These are phyloP conservation scores for Chydorus sphaericus DNA, from an alignment of 2,888 invertebrate species.

Conservation along the genomic window DNA sequence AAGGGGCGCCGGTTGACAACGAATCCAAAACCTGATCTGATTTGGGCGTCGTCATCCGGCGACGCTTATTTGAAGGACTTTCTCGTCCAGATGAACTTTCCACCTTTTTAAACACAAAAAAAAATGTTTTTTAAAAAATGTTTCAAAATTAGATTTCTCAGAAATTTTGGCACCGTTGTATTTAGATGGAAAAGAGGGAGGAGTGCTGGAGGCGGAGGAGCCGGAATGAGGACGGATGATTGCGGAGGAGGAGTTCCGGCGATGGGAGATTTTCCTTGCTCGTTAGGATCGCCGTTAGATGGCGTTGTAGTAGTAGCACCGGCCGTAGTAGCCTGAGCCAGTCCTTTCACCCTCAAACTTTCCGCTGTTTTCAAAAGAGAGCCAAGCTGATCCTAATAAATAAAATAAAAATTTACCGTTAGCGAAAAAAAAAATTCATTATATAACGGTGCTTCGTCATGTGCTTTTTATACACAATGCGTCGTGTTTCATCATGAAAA, in stretches of 20 bases:
- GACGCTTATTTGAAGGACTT: not conserved
- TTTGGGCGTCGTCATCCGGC: not conserved
- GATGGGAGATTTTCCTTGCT: no score
- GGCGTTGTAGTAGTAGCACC: conserved; percentile 18
- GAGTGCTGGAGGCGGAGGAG: conserved; percentile 17
- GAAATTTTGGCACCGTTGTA: no score
- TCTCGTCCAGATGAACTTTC: not conserved
- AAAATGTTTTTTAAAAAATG: no score
- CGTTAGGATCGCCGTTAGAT: no score
- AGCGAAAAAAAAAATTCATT: not conserved
- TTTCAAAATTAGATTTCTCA: no score
- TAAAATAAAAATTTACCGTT: not conserved
- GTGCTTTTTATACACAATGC: no score
- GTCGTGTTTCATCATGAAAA: no score
- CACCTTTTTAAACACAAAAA: not conserved
- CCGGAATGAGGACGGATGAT: conserved; percentile 17
- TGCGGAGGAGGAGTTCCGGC: conserved; percentile 22
- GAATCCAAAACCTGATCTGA: not conserved
- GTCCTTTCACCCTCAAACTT: conserved; percentile 76
- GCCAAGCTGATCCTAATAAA: conserved; percentile 58
- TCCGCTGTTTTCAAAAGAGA: conserved; percentile 81
- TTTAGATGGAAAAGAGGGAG: conserved; percentile 23
- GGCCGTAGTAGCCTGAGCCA: conserved; percentile 52
- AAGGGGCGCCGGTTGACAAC: not conserved
- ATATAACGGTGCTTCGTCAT: no score